Conservation (phyloP, 2,797 vertebrate genomes). For the Periparus ater region DNA sequence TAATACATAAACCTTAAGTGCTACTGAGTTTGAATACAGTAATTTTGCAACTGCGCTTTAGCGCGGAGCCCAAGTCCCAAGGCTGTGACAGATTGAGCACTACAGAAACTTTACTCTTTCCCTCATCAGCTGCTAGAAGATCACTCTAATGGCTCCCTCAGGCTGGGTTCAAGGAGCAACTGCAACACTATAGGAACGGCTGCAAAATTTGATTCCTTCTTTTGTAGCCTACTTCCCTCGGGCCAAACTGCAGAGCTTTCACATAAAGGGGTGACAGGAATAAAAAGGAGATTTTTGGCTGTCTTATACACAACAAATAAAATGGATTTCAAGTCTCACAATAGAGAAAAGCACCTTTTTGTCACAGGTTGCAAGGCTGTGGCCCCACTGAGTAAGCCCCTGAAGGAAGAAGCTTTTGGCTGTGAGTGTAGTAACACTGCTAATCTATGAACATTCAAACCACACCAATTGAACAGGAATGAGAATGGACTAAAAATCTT, state of each 20-base stretch:
- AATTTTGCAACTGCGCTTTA: background rate
- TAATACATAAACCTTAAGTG: background rate
- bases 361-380: background rate
- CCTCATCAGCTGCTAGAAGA: background rate
- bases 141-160: background rate
- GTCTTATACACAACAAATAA: background rate
- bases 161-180: background rate
- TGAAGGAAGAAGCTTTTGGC: background rate
- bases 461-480: background rate
- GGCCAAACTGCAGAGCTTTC: background rate
- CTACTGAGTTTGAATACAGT: background rate
- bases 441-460: background rate
- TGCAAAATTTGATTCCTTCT: conserved; percentile 26
- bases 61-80: background rate
- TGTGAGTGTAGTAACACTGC: background rate
- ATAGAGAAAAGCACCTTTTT: background rate
- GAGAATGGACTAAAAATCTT: background rate
- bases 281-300: background rate
- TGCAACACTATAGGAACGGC: background rate
- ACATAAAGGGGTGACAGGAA: background rate
- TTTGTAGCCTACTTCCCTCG: background rate
- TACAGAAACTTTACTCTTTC: background rate
- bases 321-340: background rate
- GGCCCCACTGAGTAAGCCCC: background rate
- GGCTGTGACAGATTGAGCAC: background rate